Evolutionary conservation across 2,113 vertebrate genomes (phyloP).

Genomic region (Psilopsiagon aymara): DNA sequence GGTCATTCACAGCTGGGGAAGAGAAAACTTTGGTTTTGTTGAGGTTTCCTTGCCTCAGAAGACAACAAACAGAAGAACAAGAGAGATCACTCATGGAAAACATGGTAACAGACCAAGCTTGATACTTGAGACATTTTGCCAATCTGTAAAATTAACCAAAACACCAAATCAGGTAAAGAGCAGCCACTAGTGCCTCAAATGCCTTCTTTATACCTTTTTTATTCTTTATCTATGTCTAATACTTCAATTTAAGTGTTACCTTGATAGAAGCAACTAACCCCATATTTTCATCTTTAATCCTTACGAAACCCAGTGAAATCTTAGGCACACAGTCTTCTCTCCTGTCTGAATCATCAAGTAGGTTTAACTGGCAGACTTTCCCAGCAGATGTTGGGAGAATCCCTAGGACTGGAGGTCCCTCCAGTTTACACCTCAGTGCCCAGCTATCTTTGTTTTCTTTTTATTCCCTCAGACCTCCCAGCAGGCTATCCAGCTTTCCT

Average conservation of each 20-base stretch:
- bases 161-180: not conserved
- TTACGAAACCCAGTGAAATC: not conserved
- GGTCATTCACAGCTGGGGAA: not conserved
- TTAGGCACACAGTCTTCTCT: fast-evolving
- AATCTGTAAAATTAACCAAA: not conserved
- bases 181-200: not conserved
- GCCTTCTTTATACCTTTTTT: not conserved
- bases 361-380: not conserved
- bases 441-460: not conserved
- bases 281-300: not conserved
- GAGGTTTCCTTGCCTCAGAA: not conserved
- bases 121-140: not conserved
- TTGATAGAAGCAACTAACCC: not conserved
- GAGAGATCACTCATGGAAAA: not conserved
- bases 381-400: not conserved
- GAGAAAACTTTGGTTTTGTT: not conserved
- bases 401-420: not conserved
- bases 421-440: not conserved
- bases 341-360: not conserved
- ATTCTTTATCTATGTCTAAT: not conserved
- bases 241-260: not conserved
- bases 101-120: not conserved
- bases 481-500: not conserved
- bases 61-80: not conserved
- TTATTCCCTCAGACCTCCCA: not conserved